Percentiles rank a stretch among this genome's conserved stretches.
phyloP scores from a whole-genome alignment of 2,797 vertebrate genomes.

The Typhlichthys eigenmanni region DNA sequence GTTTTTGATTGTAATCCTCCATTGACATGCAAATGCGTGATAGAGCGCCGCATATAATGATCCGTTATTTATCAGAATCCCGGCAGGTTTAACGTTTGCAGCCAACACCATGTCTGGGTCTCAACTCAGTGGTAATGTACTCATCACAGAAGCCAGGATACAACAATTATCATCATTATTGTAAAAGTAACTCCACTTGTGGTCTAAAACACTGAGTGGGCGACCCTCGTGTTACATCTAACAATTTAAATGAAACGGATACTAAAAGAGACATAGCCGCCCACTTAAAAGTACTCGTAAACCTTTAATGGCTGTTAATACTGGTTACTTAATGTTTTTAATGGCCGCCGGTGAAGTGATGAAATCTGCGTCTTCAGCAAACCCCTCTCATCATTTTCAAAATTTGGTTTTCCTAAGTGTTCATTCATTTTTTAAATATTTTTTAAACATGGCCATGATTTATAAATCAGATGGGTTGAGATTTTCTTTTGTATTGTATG shows the following conservation, averaged over 20 bases:
- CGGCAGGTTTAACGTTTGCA: constrained; percentile 50
- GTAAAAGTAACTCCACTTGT: neutral
- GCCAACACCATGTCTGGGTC: constrained; percentile 50
- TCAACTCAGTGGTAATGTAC: constrained; percentile 53
- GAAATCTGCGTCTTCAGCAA: constrained; percentile 18
- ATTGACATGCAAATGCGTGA: constrained; percentile 62
- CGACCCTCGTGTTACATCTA: constrained; percentile 17
- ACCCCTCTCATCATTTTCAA: constrained; percentile 1
- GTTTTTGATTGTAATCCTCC: constrained; percentile 64
- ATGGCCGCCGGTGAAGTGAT: constrained; percentile 24
- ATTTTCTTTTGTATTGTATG: too few species aligned
- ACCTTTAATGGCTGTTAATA: constrained; percentile 46
- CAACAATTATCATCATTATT: neutral
- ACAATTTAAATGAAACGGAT: constrained; percentile 43
- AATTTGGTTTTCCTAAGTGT: too few species aligned
- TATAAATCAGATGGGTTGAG: too few species aligned
- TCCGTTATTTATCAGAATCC: constrained; percentile 61
- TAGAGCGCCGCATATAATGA: constrained; percentile 64
- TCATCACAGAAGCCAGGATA: constrained; percentile 30
- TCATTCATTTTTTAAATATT: too few species aligned
- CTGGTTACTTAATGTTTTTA: constrained; percentile 46
- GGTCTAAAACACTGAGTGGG: constrained; percentile 1
- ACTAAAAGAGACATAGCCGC: constrained; percentile 41
- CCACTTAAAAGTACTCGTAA: constrained; percentile 43
- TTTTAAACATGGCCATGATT: too few species aligned